Evolutionary conservation across 37 sponge, comb jelly and placozoan species (phyloP), one percentile per base, ranked within the genome.

Genomic region (Dysidea cf. avara): DNA sequence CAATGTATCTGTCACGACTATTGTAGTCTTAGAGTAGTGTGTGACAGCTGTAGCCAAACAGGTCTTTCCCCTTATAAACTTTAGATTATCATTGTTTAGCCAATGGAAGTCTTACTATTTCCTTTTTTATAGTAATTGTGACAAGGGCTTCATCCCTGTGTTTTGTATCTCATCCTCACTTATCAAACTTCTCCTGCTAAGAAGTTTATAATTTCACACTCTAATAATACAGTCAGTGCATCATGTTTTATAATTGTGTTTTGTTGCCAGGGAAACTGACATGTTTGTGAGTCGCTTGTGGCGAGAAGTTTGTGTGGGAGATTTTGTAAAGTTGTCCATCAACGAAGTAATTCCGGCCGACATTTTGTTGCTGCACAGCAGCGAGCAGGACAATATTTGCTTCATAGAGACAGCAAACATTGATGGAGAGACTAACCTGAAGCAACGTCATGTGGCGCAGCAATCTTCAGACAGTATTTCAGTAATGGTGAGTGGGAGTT

Each of bases 371-470:
- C 62, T 94, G 3, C 67, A 68, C 31, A 68, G 81, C 16, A 75
- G 80, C 52, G 90, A 94, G 29, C 79, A 71, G 33, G 66, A 81
- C 9, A 56, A 61, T 33, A 81, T 74, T 18, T 94, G 95, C 55
- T 89, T 81, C 72, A 76, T 94, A 18, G 85, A 86, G 69, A 94
- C 95, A 12, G 80, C 90, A 38, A 94, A 94, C 35, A 58, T 94
- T 37, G 95, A 94, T 64, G 95, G 95, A 35, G 95, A 94, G 67
- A 89, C 95, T 14, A 90, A 82, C 74, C 69, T 94, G 47, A 94
- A 94, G 75, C 87, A 77, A 51, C 29, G 91, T 24, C 62, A 55
- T 37, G 81, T 81, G 33, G 62, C 75, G 9, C 55, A 66, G 28
- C 77, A 72, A 16, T 28, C 56, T 38, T 18, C 61, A 40, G 46